Base-by-base conservation (phyloP, 2,797 vertebrate genomes). In the Morus bassanus region DNA sequence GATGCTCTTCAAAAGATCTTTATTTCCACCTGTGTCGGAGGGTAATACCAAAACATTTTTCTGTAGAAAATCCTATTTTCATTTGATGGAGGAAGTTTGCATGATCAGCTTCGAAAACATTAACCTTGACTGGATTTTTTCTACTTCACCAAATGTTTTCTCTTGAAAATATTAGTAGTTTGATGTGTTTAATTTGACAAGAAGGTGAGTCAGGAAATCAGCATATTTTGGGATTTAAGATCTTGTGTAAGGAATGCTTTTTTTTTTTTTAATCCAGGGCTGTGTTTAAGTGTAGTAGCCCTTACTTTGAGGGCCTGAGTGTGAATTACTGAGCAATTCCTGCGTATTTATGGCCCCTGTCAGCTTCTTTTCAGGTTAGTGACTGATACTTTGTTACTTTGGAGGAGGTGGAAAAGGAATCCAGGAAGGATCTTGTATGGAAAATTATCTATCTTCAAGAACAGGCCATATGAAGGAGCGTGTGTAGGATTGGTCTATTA, bases 1-100 rank as follows among this genome's bases (percentile, higher is more conserved):
- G 43, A 60, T 92, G 94, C 12, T 31, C 59, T 91, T 95, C 35
- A 80, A 63, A 97, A 72, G n/a, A 87, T 17, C 65, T n/a, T 73
- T 81, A 56, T 80, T 93, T 88, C 69, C 41, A 48, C 5, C 67
- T 93, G 18, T 19, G 65, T 87, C 61, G 82, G 57, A 93, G 5
- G 46, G 31, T 91, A 96, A 91, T 79, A 30, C 22, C 91, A 88
- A 37, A 59, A 31, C 1, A 57, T 37, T 23, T 57, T 50, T 85
- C 9, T 67, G 25, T 14, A 78, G 69, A 73, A 91, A 67, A 59
- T n/a, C 3, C 1, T 33, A 5, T 43, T 76, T 74, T 54, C 3
- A 18, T 79, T 80, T 61, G 18, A 33, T 59, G 30, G 24, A 45
- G 51, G 4, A 30, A 2, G 3, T 35, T 80, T 43, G 33, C 37